Evolutionary conservation across 2,888 invertebrate species (phyloP).

Genomic region (Linyphia triangularis): DNA sequence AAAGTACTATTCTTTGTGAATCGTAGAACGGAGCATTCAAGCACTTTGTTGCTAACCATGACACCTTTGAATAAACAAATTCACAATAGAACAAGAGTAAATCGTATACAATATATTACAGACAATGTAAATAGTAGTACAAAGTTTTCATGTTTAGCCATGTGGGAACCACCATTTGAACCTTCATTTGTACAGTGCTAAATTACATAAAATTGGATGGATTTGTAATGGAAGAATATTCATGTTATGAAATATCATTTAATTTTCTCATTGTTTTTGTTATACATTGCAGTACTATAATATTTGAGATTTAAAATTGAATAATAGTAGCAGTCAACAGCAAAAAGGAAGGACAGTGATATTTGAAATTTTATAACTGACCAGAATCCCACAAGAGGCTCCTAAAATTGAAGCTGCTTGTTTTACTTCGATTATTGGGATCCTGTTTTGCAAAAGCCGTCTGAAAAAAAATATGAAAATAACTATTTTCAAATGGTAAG

Average conservation of each 20-base stretch:
- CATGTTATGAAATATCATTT: background rate
- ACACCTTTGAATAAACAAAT: no score
- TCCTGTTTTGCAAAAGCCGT: conserved; percentile 84
- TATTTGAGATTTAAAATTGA: no score
- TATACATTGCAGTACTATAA: no score
- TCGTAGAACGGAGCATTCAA: conserved; percentile 86
- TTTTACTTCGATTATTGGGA: conserved; percentile 81
- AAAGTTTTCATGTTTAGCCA: background rate
- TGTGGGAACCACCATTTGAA: background rate
- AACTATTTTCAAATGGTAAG: background rate
- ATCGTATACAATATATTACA: background rate
- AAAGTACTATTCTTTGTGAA: conserved; percentile 84
- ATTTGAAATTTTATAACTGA: conserved; percentile 32
- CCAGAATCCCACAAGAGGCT: conserved; percentile 86
- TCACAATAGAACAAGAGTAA: no score
- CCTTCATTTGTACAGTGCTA: background rate
- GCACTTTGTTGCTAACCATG: conserved; percentile 87
- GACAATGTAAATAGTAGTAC: background rate
- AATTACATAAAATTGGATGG: background rate
- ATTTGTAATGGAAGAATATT: background rate
- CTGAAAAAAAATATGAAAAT: conserved; percentile 78
- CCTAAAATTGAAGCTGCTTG: conserved; percentile 83
- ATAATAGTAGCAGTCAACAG: no score
- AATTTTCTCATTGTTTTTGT: no score
- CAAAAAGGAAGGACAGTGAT: no score